Evolutionary conservation across 2,888 invertebrate genomes (phyloP), one percentile per base, ranked within the genome.

Genomic region (Tiliacea aurago): DNA sequence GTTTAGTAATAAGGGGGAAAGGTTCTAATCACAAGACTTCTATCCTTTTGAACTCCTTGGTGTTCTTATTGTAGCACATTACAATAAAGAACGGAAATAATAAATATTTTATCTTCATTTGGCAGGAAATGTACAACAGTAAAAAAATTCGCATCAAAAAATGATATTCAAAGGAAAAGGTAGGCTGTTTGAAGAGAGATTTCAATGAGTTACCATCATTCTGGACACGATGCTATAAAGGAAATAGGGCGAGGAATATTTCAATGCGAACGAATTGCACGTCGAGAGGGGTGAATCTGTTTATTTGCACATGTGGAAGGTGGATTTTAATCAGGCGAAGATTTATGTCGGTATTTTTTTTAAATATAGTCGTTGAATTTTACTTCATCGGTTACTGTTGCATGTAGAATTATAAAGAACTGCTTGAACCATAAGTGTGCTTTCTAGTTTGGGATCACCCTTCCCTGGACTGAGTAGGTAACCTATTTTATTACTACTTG

Each of bases 181-280:
- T 76, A 62, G 65, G 74, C 67, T 61, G 75, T 85, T 77, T 83
- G 73, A 71, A 74, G 64, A 70, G 68, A 78, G 69, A 73, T 85
- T 85, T 85, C 76, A 85, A 83, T 79, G 81, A 85, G 73, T 73
- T 73, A 66, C 73, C 74, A 56, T 79, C 63, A 86, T 86, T 85
- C 85, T 72, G 70, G 71, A 75, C 85, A 77, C 86, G 81, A 79
- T 72, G 67, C 61, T 43, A 62, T 73, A 81, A 70, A 68, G 69
- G 66, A 84, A 75, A 65, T 80, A 72, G 83, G 83, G 61, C 83
- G 65, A 68, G 70, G 70, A 76, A 72, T 79, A 72, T 76, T 84
- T 84, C 75, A 84, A 73, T 69, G 82, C 59, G 45, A 66, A 66
- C 53, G 75, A 81, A 78, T 76, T 55, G 77, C 66, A 69, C 49